Conservation (phyloP, 2,888 invertebrate species). For the Latrodectus elegans region DNA sequence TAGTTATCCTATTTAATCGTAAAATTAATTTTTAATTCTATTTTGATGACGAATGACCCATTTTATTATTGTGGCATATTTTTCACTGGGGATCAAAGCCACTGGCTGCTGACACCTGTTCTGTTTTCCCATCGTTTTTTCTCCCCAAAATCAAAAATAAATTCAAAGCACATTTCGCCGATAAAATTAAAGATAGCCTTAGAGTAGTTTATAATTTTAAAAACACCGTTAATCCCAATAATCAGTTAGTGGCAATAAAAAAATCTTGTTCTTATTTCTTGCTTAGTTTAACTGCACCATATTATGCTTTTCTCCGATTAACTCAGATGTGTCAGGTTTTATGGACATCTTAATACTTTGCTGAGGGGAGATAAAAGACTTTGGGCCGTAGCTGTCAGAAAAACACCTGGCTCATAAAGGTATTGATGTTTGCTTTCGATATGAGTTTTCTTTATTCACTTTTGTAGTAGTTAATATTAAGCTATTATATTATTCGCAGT, state of each 20-base stretch:
- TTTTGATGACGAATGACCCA: too few relatives aligned
- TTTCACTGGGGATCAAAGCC: too few relatives aligned
- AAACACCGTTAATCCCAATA: not conserved
- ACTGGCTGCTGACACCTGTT: too few relatives aligned
- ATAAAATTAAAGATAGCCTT: not conserved
- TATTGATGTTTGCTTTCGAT: not conserved
- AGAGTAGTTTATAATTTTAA: not conserved
- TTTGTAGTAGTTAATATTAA: too few relatives aligned
- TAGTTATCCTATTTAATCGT: too few relatives aligned
- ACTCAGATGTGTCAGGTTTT: conserved; percentile 24
- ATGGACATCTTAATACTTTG: conserved; percentile 12
- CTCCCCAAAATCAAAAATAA: not conserved
- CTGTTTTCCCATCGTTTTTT: too few relatives aligned
- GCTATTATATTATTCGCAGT: too few relatives aligned
- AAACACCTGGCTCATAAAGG: conserved; percentile 29
- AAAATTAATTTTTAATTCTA: too few relatives aligned
- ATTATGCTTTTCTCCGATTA: conserved; percentile 11
- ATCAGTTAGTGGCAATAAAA: not conserved
- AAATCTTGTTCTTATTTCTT: not conserved
- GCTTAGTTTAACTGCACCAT: not conserved
- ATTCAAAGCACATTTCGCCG: not conserved
- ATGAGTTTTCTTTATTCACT: not conserved
- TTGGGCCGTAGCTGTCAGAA: not conserved
- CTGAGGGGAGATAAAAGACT: conserved; percentile 3
- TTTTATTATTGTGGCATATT: too few relatives aligned